These are phyloP conservation scores for Salvator merianae DNA, from an alignment of 2,113 vertebrate genomes.

Conservation along the genomic window DNA sequence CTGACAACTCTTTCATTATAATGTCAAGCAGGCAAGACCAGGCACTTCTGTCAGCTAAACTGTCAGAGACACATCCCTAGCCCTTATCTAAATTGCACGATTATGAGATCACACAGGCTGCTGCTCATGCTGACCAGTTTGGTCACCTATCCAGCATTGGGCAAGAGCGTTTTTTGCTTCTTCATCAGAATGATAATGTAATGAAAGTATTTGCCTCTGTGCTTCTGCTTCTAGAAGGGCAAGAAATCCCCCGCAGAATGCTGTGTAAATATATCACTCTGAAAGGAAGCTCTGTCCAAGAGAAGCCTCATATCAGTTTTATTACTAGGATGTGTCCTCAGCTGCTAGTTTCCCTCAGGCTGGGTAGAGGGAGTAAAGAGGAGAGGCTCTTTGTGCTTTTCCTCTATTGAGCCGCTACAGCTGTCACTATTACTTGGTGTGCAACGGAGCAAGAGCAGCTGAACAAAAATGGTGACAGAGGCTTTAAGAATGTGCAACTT, in stretches of 20 bases:
- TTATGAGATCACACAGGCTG: not conserved
- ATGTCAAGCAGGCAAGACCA: not conserved
- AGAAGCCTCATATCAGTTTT: not conserved
- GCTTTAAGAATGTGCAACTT: too few species aligned
- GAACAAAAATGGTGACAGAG: too few species aligned
- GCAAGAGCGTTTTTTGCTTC: not conserved
- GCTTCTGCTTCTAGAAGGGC: not conserved
- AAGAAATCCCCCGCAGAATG: not conserved
- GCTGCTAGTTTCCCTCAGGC: too few species aligned
- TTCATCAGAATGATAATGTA: constrained; percentile 1
- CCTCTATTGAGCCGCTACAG: too few species aligned
- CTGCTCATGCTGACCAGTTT: fast-evolving
- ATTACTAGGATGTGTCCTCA: not conserved
- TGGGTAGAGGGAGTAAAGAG: too few species aligned
- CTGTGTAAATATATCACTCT: not conserved
- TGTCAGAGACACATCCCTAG: fast-evolving
- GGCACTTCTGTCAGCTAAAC: not conserved
- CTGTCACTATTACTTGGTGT: too few species aligned
- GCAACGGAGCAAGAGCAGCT: too few species aligned
- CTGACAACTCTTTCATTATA: constrained; percentile 26
- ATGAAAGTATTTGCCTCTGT: not conserved
- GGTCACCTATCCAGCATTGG: not conserved
- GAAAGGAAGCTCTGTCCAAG: fast-evolving
- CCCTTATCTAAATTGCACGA: not conserved
- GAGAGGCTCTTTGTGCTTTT: too few species aligned